Evolutionary conservation across 2,888 invertebrate genomes (phyloP).

Genomic region (Cataglyphis altisquamis): DNA sequence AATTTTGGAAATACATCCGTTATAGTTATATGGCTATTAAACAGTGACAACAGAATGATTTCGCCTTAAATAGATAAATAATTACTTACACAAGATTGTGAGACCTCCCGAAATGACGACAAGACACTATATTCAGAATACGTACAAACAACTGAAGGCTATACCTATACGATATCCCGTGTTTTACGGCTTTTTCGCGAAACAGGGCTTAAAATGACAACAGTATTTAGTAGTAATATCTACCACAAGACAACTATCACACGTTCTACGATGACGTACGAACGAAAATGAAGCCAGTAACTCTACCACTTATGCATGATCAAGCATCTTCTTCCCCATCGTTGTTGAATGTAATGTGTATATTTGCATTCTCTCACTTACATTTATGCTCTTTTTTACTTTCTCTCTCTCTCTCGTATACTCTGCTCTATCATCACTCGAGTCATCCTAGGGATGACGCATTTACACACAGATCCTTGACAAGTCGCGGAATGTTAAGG

Average conservation of each 20-base stretch:
- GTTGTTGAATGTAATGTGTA: slow-evolving; percentile 44
- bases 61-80: slow-evolving; percentile 43
- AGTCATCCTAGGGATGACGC: slow-evolving; percentile 53
- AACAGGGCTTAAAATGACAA: slow-evolving; percentile 29
- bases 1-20: slow-evolving; percentile 46
- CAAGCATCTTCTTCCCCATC: slow-evolving; percentile 51
- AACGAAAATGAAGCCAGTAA: slow-evolving; percentile 36
- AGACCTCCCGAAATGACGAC: slow-evolving; percentile 29
- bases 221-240: slow-evolving; percentile 27
- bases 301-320: slow-evolving; percentile 28
- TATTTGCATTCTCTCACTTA: slow-evolving; percentile 25
- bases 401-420: slow-evolving; percentile 25
- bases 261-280: slow-evolving; percentile 43
- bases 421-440: slow-evolving; percentile 49
- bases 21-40: slow-evolving; percentile 52
- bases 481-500: slow-evolving; percentile 51
- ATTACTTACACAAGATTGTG: slow-evolving; percentile 29
- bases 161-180: slow-evolving; percentile 35
- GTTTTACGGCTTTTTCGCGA: neutral
- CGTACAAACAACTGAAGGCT: slow-evolving; percentile 58
- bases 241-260: slow-evolving; percentile 43
- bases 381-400: slow-evolving; percentile 28
- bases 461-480: slow-evolving; percentile 49
- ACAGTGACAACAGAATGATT: slow-evolving; percentile 51
- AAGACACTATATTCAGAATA: slow-evolving; percentile 37